Conservation (phyloP, 1,140 invertebrate species). For the Muscidifurax raptorellus region DNA sequence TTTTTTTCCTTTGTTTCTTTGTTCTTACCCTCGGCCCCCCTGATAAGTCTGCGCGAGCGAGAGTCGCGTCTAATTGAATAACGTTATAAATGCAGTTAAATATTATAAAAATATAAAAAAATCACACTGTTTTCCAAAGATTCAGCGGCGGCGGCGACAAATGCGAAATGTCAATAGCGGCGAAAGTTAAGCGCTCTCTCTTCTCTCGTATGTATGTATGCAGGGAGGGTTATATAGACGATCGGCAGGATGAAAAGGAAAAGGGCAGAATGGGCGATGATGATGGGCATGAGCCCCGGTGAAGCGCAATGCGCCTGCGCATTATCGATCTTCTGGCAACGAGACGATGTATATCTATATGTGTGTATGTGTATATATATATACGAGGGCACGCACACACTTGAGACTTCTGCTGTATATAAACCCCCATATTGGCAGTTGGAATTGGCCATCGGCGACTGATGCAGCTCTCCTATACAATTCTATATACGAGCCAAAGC, state of each 20-base stretch:
- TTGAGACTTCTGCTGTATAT: neutral
- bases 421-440: neutral
- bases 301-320: conserved; percentile 42
- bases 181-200: neutral
- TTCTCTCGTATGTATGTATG: neutral
- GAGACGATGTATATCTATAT: neutral
- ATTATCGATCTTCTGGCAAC: conserved; percentile 34
- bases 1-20: conserved; percentile 6
- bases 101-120: neutral
- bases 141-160: neutral
- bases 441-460: neutral
- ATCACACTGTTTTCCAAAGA: neutral
- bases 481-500: neutral
- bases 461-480: too few relatives aligned
- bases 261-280: neutral
- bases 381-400: neutral
- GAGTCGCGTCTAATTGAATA: neutral
- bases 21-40: neutral
- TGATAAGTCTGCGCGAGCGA: neutral
- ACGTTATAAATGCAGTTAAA: too few relatives aligned
- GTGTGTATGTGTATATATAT: too few relatives aligned
- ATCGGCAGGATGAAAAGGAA: neutral
- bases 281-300: neutral
- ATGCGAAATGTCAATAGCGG: conserved; percentile 14
- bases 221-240: neutral